phyloP scores from a whole-genome alignment of 2,113 vertebrate genomes.

The Erythrocercus mccallii region DNA sequence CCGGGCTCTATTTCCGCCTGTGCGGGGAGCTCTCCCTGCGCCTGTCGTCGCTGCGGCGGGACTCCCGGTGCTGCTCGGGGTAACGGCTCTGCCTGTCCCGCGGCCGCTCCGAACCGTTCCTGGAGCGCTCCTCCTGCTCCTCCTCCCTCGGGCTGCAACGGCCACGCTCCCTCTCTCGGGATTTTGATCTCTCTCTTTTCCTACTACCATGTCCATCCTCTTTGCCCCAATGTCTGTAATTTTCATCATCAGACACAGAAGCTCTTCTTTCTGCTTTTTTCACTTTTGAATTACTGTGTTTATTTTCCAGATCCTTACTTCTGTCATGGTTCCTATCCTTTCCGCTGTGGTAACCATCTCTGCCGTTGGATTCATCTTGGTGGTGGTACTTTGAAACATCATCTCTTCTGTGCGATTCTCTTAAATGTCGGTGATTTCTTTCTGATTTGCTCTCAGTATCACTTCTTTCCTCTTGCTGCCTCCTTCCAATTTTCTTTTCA shows the following conservation, averaged over 20 bases:
- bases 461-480: constrained; percentile 56
- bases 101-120: constrained; percentile 68
- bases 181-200: constrained; percentile 73
- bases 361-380: constrained; percentile 46
- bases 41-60: constrained; percentile 55
- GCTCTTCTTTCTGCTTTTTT: constrained; percentile 67
- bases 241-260: constrained; percentile 72
- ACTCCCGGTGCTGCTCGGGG: constrained; percentile 64
- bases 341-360: constrained; percentile 33
- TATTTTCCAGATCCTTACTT: constrained; percentile 57
- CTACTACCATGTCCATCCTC: constrained; percentile 62
- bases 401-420: constrained; percentile 57
- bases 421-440: constrained; percentile 49
- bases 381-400: constrained; percentile 33
- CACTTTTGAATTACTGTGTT: constrained; percentile 48
- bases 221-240: constrained; percentile 55
- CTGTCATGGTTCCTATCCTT: constrained; percentile 63
- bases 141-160: constrained; percentile 52
- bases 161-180: constrained; percentile 63
- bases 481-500: constrained; percentile 64
- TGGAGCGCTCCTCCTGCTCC: constrained; percentile 33
- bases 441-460: constrained; percentile 64
- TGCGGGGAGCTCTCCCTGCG: constrained; percentile 70
- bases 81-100: constrained; percentile 60
- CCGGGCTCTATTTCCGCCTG: constrained; percentile 63